phyloP scores from a whole-genome alignment of 2,113 vertebrate species.

The Albula glossodonta region DNA sequence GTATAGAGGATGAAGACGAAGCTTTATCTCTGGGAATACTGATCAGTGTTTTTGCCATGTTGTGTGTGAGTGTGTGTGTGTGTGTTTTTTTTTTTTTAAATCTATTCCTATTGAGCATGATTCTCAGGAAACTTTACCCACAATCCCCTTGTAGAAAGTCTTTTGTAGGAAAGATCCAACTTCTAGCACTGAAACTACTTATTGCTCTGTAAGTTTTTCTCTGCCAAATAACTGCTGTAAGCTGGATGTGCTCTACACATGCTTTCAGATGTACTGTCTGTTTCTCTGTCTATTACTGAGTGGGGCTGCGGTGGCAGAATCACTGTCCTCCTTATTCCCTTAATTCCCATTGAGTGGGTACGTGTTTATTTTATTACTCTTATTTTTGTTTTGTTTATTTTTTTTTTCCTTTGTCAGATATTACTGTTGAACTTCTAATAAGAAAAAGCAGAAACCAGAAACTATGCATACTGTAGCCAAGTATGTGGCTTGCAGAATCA shows the following conservation, averaged over 20 bases:
- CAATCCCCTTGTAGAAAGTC: conserved; percentile 81
- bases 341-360: conserved; percentile 66
- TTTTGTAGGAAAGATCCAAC: conserved; percentile 91
- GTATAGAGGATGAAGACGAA: conserved; percentile 86
- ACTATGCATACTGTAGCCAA: conserved; percentile 99
- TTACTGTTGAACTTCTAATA: conserved; percentile 76
- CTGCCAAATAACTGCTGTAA: conserved; percentile 97
- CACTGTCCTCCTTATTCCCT: conserved; percentile 66
- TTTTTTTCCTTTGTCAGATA: conserved; percentile 75
- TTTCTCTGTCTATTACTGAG: conserved; percentile 68
- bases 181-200: conserved; percentile 95
- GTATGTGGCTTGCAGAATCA: conserved; percentile 81
- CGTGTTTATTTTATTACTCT: conserved; percentile 65
- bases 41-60: conserved; percentile 96
- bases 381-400: conserved; percentile 33
- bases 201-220: conserved; percentile 88
- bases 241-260: conserved; percentile 88
- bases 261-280: conserved; percentile 91
- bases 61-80: conserved; percentile 44
- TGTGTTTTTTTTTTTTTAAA: conserved; percentile 74
- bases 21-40: conserved; percentile 99
- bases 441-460: conserved; percentile 84
- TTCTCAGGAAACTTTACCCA: conserved; percentile 98
- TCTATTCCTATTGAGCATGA: conserved; percentile 96
- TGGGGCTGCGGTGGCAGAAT: conserved; percentile 78